A percentile compares a stretch with the other conserved stretches of the same genome.
These are phyloP conservation scores for Oscheius myriophilus DNA, from an alignment of 2,888 invertebrate genomes.

Conservation along the genomic window DNA sequence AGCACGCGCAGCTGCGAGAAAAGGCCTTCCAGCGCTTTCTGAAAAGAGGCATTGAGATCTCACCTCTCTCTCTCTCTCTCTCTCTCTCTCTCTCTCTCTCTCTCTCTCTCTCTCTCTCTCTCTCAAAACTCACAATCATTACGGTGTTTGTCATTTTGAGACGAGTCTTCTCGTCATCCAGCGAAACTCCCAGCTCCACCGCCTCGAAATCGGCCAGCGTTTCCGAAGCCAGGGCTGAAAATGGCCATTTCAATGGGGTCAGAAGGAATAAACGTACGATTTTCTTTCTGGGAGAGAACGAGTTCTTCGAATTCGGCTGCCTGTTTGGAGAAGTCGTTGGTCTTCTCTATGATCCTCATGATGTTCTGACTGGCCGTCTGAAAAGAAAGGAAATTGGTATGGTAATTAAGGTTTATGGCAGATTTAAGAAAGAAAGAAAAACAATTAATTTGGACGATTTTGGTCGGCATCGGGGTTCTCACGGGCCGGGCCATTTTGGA, in stretches of 20 bases:
- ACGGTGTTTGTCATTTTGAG: not conserved
- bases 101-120: not conserved
- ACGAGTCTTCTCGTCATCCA: not conserved
- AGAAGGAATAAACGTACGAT: not conserved
- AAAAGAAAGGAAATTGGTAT: too few species aligned
- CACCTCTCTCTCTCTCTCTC: too few species aligned
- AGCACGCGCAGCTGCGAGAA: not conserved
- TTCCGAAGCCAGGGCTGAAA: not conserved
- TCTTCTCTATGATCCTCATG: not conserved
- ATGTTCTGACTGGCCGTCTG: not conserved
- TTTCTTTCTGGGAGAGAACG: not conserved
- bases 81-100: not conserved
- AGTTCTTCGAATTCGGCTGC: slow-evolving; percentile 4
- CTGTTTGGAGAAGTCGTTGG: not conserved
- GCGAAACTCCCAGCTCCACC: not conserved
- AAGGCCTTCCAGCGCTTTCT: not conserved
- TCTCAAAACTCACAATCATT: not conserved
- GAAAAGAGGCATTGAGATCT: not conserved
- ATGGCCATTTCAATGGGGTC: too few species aligned
- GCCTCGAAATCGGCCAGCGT: slow-evolving; percentile 5
- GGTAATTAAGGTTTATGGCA: too few species aligned
- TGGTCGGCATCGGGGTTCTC: too few species aligned
- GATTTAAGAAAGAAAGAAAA: too few species aligned
- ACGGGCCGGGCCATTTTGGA: too few species aligned
- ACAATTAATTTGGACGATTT: too few species aligned